Conservation (phyloP, 1,140 invertebrate genomes). For the Sinella curviseta region DNA sequence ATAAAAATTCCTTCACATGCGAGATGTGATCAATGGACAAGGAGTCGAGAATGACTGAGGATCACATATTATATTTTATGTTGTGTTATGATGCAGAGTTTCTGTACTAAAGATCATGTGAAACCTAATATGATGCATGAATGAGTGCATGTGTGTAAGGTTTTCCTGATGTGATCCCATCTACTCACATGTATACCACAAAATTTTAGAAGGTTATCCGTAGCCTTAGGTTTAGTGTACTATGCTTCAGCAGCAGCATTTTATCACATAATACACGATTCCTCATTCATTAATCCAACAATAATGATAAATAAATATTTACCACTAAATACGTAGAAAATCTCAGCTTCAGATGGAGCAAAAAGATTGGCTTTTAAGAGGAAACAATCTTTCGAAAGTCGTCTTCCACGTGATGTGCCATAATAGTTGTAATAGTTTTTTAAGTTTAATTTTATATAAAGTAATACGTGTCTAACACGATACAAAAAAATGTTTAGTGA, state of each 20-base stretch:
- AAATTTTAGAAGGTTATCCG: background rate
- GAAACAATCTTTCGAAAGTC: too few relatives aligned
- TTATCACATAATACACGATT: background rate
- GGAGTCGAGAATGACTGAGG: background rate
- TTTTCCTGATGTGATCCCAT: background rate
- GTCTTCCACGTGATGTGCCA: too few relatives aligned
- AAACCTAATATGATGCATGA: background rate
- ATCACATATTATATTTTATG: background rate
- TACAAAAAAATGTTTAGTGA: constrained; percentile 7
- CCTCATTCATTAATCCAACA: background rate
- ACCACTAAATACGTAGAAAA: too few relatives aligned
- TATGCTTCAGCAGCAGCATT: background rate
- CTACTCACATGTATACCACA: background rate
- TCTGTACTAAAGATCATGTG: background rate
- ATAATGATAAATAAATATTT: too few relatives aligned
- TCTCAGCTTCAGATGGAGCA: too few relatives aligned
- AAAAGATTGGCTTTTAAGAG: too few relatives aligned
- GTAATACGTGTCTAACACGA: background rate
- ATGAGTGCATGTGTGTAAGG: background rate
- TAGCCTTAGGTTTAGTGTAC: background rate
- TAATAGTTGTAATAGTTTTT: background rate
- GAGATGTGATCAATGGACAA: too few relatives aligned
- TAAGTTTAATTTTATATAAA: background rate
- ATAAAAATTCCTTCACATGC: too few relatives aligned
- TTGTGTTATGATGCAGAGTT: background rate